Conservation (phyloP, 2,797 vertebrate genomes). For the Masticophis lateralis region DNA sequence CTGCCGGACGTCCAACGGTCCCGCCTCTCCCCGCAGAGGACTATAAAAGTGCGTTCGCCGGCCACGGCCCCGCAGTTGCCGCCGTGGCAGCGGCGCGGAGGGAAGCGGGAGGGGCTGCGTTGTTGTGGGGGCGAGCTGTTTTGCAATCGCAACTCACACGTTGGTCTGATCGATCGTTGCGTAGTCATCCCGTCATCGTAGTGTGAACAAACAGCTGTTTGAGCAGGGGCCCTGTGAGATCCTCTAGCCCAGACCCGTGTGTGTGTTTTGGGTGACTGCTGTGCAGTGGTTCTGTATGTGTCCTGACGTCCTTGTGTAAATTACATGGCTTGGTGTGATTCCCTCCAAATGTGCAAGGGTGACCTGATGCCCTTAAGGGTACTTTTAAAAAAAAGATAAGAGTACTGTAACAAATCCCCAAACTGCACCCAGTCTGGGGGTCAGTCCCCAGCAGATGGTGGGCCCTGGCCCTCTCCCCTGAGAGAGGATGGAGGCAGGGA, state of each 20-base stretch:
- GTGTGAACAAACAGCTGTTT: neutral
- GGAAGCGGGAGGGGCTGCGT: fast-evolving
- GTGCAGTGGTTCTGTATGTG: neutral
- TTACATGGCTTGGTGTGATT: neutral
- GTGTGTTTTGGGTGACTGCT: too few relatives aligned
- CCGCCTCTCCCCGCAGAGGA: neutral
- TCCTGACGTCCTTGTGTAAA: neutral
- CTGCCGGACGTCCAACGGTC: neutral
- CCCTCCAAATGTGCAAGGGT: neutral
- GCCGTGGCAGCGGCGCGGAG: neutral
- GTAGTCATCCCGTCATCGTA: neutral
- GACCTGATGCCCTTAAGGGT: neutral
- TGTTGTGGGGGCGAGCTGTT: neutral
- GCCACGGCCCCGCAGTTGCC: neutral
- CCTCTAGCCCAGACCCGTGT: neutral
- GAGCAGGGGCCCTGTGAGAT: neutral
- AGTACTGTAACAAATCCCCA: neutral
- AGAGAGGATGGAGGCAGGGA: too few relatives aligned
- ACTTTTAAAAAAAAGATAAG: neutral
- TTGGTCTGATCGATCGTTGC: too few relatives aligned
- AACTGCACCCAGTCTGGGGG: neutral
- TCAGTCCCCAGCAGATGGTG: neutral
- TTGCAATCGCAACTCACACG: neutral
- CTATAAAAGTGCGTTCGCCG: neutral
- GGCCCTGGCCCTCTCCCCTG: neutral